Percentiles rank a stretch among this genome's conserved stretches.
Conservation (phyloP, 2,113 vertebrate genomes). For the Rhynchomys soricoides region DNA sequence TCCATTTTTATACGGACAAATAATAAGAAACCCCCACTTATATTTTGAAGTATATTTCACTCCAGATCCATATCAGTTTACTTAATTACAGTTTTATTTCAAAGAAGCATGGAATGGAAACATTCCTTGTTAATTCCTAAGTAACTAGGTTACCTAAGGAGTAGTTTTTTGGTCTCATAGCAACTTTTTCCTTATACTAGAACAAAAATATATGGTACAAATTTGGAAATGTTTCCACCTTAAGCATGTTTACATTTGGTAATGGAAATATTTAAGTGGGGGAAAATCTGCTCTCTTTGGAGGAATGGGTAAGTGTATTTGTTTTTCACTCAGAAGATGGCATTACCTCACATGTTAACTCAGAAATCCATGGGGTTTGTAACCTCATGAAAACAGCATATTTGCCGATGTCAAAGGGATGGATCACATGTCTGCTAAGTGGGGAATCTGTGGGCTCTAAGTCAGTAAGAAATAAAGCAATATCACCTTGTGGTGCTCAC, state of each 20-base stretch:
- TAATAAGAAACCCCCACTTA: neutral
- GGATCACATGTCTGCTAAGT: constrained; percentile 19
- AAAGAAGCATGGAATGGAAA: neutral
- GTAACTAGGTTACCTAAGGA: constrained; percentile 39
- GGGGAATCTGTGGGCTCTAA: neutral
- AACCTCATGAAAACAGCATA: constrained; percentile 12
- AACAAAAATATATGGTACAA: constrained; percentile 18
- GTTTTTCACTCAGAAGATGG: constrained; percentile 26
- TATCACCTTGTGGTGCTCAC: neutral
- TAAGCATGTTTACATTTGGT: constrained; percentile 63
- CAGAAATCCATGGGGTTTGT: constrained; percentile 27
- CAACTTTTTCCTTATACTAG: constrained; percentile 40
- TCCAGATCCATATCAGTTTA: constrained; percentile 20
- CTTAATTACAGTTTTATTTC: neutral
- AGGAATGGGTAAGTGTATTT: constrained; percentile 6
- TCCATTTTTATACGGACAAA: neutral
- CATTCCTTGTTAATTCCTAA: constrained; percentile 41
- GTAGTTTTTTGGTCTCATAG: constrained; percentile 34
- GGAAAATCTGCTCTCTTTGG: neutral
- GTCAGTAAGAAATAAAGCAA: constrained; percentile 35
- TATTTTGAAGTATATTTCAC: neutral
- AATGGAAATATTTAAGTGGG: constrained; percentile 50
- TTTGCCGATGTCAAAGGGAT: constrained; percentile 2
- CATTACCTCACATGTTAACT: constrained; percentile 41
- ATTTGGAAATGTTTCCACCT: constrained; percentile 46